A percentile compares a stretch with the other conserved stretches of the same genome.
Conservation (phyloP, 2,888 invertebrate genomes). For the Alcis repandata region DNA sequence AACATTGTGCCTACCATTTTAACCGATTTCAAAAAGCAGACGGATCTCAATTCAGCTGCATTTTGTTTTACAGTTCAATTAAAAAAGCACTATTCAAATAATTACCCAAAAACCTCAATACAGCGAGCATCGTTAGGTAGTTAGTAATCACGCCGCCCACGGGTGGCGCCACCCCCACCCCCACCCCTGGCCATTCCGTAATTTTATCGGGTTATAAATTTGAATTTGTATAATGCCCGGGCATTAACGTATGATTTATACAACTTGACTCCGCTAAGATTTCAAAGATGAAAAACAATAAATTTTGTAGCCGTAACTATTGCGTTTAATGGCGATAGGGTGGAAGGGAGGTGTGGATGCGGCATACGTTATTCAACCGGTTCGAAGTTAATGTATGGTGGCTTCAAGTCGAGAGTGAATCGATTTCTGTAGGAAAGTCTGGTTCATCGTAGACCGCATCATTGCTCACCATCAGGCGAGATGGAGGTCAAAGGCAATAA, state of each 20-base stretch:
- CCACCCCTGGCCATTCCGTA: constrained; percentile 75
- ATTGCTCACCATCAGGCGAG: too few relatives aligned
- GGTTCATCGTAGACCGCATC: too few relatives aligned
- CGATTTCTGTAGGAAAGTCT: too few relatives aligned
- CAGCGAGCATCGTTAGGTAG: constrained; percentile 71
- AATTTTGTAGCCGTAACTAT: constrained; percentile 84
- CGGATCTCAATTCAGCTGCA: too few relatives aligned
- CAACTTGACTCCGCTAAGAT: constrained; percentile 86
- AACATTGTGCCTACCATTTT: too few relatives aligned
- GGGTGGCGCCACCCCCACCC: constrained; percentile 34
- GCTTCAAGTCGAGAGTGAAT: too few relatives aligned
- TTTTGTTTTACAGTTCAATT: not conserved
- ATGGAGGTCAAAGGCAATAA: too few relatives aligned
- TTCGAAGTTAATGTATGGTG: not conserved
- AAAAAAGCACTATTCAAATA: not conserved
- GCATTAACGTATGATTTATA: constrained; percentile 87
- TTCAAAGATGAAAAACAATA: constrained; percentile 87
- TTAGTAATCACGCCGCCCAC: constrained; percentile 54
- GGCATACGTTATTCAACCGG: constrained; percentile 28
- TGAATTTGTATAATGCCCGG: constrained; percentile 86
- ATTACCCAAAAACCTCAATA: constrained; percentile 26
- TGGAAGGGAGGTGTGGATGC: constrained; percentile 58
- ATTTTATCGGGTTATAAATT: constrained; percentile 88
- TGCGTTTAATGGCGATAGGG: constrained; percentile 76
- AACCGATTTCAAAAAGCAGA: too few relatives aligned